Percentiles rank a stretch among this genome's conserved stretches.
These are phyloP conservation scores for Myotis planiceps DNA, from an alignment of 2,797 vertebrate genomes.

Conservation along the genomic window DNA sequence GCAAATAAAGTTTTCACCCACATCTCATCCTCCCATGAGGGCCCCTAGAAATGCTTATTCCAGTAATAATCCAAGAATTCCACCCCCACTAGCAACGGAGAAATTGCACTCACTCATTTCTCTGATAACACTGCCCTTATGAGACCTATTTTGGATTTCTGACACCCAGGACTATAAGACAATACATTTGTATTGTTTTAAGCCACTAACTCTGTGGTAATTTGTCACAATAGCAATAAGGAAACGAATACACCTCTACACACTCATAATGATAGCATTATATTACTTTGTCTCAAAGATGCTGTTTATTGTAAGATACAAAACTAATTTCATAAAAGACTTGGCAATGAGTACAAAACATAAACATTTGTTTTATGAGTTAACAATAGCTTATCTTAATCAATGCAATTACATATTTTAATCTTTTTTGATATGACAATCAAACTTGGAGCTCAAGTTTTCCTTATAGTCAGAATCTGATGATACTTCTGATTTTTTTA, in stretches of 20 bases:
- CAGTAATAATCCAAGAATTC: too few relatives aligned
- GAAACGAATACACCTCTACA: background rate
- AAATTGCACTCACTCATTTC: too few relatives aligned
- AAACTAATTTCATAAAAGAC: background rate
- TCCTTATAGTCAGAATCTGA: background rate
- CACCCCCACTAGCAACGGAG: too few relatives aligned
- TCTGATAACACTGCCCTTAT: too few relatives aligned
- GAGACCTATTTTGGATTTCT: background rate
- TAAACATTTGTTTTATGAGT: slow-evolving; percentile 30
- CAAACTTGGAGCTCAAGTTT: background rate
- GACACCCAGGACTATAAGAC: background rate
- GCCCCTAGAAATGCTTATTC: too few relatives aligned
- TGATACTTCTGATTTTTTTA: slow-evolving; percentile 28
- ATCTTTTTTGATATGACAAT: background rate
- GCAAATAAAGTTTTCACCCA: too few relatives aligned
- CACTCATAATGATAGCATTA: background rate
- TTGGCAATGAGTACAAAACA: background rate
- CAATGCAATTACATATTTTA: background rate
- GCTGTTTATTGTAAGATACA: background rate
- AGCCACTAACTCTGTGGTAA: background rate
- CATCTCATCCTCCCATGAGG: too few relatives aligned
- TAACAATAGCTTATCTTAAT: background rate
- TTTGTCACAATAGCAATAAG: background rate
- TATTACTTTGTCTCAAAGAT: background rate
- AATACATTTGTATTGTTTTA: background rate